Base-by-base conservation (phyloP, 2,113 vertebrate species). In the Rhinolophus ferrumequinum region DNA sequence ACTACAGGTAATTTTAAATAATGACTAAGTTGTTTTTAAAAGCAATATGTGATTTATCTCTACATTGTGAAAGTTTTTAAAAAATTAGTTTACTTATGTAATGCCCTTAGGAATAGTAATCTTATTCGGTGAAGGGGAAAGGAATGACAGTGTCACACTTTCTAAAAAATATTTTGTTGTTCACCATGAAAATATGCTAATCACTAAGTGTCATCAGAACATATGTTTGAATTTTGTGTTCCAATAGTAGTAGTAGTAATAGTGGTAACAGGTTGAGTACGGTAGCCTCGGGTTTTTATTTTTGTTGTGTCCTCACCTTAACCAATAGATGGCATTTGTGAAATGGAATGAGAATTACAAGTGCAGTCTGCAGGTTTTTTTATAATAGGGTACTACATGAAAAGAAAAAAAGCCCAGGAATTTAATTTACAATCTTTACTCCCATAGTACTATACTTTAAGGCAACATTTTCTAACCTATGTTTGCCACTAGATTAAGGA, bases 1-100 rank as follows among this genome's bases (percentile, higher is more conserved):
- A 98, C 98, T 99, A 90, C 99, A 99, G 99, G 99, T 99, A 99
- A 99, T 95, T 97, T 95, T 38, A 73, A 67, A 96, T 28, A 88
- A 75, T 79, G 10, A 90, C 54, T 88, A 94, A 79, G 70, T 95
- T 70, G n/a, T 73, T 95, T 19, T 95, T 93, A 76, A 92, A 50
- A 35, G 30, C 22, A 73, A 3, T 95, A 26, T 54, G 19, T 95
- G 28, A 58, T 69, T 44, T 87, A 5, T 12, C 24, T 47, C 38
- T 70, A 0, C 54, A n/a, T 94, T 75, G 77, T 60, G 38, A 84
- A 85, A 75, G 33, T 75, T 89, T 77, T 56, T 80, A 15, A 64
- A 41, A 82, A 60, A 56, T 50, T 85, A 64, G 26, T 56, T 87
- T 93, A 35, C 10, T 64, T 84, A 33, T 38, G 4, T 73, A 77